These are phyloP conservation scores for Centropus bengalensis DNA, from an alignment of 2,113 vertebrate genomes.

Conservation along the genomic window DNA sequence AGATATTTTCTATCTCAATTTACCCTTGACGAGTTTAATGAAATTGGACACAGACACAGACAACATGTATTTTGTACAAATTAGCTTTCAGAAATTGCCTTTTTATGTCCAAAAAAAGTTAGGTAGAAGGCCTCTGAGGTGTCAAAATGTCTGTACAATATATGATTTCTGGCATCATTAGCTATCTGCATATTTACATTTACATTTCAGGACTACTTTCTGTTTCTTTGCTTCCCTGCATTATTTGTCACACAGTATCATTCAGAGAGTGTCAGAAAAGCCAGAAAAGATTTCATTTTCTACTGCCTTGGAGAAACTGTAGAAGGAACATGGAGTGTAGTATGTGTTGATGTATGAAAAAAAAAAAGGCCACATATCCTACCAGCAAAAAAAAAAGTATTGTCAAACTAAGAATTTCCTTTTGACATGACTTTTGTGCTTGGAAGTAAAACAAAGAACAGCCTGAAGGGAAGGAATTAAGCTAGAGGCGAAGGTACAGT, in stretches of 20 bases:
- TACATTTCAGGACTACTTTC: neutral
- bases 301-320: neutral
- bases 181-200: neutral
- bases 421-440: neutral
- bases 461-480: neutral
- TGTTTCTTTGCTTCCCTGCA: neutral
- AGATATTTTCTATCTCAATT: constrained; percentile 51
- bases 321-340: neutral
- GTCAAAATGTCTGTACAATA: neutral
- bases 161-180: neutral
- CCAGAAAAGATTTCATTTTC: neutral
- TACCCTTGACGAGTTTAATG: constrained; percentile 16
- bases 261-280: neutral
- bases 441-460: neutral
- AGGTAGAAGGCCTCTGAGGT: neutral
- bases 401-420: neutral
- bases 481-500: neutral
- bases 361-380: neutral
- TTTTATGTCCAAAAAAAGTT: neutral
- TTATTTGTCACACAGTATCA: neutral
- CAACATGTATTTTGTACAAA: neutral
- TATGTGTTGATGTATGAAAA: neutral
- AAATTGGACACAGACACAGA: neutral
- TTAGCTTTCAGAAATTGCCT: neutral
- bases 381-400: neutral